Conservation (phyloP, 30 jellyfish, hydroid and myxozoan species). For the Turritopsis dohrnii region DNA sequence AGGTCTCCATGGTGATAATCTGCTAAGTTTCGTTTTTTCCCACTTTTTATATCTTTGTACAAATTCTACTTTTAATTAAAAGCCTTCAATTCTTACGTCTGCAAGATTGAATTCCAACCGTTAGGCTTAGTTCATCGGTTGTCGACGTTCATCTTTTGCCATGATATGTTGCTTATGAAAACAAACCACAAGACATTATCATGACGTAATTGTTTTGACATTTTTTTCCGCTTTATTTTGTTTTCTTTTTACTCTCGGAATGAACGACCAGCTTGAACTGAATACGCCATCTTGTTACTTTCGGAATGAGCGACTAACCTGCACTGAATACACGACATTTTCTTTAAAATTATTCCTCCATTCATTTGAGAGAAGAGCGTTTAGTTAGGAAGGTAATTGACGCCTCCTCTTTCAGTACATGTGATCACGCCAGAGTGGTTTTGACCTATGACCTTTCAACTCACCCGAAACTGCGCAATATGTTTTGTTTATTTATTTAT, state of each 20-base stretch:
- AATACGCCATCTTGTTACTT: background rate
- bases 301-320: background rate
- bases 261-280: background rate
- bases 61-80: background rate
- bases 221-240: background rate
- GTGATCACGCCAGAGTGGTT: no score
- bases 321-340: background rate
- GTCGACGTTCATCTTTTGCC: background rate
- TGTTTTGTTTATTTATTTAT: no score
- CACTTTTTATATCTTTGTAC: background rate
- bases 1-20: background rate
- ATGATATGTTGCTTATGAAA: background rate
- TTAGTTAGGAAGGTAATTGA: no score
- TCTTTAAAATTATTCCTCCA: no score
- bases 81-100: background rate
- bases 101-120: background rate
- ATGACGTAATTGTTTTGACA: background rate
- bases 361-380: no score
- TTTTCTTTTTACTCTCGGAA: background rate
- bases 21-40: background rate
- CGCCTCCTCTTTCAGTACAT: no score
- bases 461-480: no score
- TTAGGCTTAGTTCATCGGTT: background rate
- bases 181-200: background rate
- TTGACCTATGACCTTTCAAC: no score